These are phyloP conservation scores for Linnaemya tessellans DNA, from an alignment of 2,888 invertebrate species.

Conservation along the genomic window DNA sequence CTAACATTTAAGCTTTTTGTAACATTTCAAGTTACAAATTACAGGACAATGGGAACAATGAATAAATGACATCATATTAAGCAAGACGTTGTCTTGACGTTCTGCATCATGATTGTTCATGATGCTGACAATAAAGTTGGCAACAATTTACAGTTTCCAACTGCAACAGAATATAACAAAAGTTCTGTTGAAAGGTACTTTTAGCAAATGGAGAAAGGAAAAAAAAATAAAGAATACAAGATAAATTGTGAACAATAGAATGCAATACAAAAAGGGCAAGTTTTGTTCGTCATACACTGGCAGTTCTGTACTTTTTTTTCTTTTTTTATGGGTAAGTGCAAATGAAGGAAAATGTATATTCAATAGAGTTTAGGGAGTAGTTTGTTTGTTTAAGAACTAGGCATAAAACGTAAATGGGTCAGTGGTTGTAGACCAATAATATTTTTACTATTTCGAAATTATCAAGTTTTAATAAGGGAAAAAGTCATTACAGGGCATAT, in stretches of 20 bases:
- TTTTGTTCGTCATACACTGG: constrained; percentile 27
- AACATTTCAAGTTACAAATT: constrained; percentile 68
- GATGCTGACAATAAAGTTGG: constrained; percentile 64
- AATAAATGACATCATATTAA: constrained; percentile 65
- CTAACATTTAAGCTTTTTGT: constrained; percentile 67
- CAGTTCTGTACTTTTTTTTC: too few relatives aligned
- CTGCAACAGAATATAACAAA: constrained; percentile 47
- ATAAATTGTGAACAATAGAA: constrained; percentile 30
- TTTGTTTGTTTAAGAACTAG: background rate
- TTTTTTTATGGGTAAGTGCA: constrained; percentile 15
- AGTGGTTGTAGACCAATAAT: background rate
- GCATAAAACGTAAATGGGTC: background rate
- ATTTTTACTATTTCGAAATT: background rate
- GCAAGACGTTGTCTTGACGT: constrained; percentile 59
- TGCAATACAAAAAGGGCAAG: constrained; percentile 28
- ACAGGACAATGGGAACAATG: constrained; percentile 68
- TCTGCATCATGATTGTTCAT: constrained; percentile 52
- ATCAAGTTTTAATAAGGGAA: background rate
- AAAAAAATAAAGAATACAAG: constrained; percentile 6
- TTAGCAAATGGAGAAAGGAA: background rate
- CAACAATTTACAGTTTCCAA: constrained; percentile 59
- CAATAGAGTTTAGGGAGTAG: background rate
- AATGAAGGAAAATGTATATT: constrained; percentile 9
- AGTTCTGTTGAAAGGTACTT: constrained; percentile 20
- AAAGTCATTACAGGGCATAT: too few relatives aligned